Evolutionary conservation across 2,888 invertebrate species (phyloP), one percentile per base, ranked within the genome.

Genomic region (Zelleria hepariella): DNA sequence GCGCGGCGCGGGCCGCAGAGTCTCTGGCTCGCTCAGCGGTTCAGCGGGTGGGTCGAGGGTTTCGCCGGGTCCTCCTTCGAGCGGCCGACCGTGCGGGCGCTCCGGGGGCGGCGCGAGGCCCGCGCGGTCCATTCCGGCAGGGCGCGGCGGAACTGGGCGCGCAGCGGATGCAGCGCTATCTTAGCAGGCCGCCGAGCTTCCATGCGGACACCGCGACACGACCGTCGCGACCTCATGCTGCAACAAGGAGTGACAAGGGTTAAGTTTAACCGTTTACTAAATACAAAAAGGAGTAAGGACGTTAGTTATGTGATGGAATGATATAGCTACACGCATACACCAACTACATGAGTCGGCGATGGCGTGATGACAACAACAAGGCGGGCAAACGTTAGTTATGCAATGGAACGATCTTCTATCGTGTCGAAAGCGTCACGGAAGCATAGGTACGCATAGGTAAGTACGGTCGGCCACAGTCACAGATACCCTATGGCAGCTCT

Each of bases 141-240:
- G 62, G 79, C 73, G 72, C 82, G 82, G 69, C 83, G 80, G 66
- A 73, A 74, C 67, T 77, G 80, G 74, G 78, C 80, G 71, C 80
- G 82, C 81, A 79, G 69, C 79, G 78, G 67, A 73, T 77, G 80
- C 81, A 79, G 78, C 83, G 83, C 82, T 71, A 70, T 71, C 64
- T 82, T 79, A 86, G 74, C 85, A 79, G 76, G 70, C 71, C 82
- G 81, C 81, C 80, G 77, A 77, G 80, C 86, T 86, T 81, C 86
- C 87, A 86, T 87, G 84, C 87, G 87, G 82, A 74, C 75, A 78
- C 82, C 78, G 77, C 86, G 63, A 57, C 59, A 78, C 75, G 80
- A 72, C 80, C 83, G 80, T 74, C 82, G 81, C 76, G 86, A 86
- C 86, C 83, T 88, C 87, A 88, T 88, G 86, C 87, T 88, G 84